Conservation (phyloP, 1,140 invertebrate genomes). For the Drosophila arizonae region DNA sequence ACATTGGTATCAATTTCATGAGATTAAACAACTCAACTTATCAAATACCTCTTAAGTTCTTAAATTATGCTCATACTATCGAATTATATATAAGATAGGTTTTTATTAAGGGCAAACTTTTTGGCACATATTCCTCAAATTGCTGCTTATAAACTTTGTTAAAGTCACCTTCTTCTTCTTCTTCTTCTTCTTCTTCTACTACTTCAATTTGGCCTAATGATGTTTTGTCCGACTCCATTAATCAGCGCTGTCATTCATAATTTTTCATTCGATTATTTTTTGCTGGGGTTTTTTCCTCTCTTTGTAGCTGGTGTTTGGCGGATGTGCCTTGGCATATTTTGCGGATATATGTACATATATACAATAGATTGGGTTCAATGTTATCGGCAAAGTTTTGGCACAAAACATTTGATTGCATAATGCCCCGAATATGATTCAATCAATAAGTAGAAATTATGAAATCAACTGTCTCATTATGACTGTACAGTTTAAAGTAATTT, state of each 20-base stretch:
- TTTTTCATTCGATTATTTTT: slow-evolving; percentile 32
- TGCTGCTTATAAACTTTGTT: background rate
- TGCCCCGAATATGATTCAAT: slow-evolving; percentile 23
- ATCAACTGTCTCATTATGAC: slow-evolving; percentile 21
- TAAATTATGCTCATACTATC: too few relatives aligned
- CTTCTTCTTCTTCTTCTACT: background rate
- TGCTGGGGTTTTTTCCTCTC: slow-evolving; percentile 11
- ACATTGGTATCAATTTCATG: too few relatives aligned
- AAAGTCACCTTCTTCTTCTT: background rate
- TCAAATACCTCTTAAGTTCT: too few relatives aligned
- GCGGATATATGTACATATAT: slow-evolving; percentile 19
- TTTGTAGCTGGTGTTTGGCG: slow-evolving; percentile 45
- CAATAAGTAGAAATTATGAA: slow-evolving; percentile 46
- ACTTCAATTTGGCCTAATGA: slow-evolving; percentile 61
- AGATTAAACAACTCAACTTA: too few relatives aligned
- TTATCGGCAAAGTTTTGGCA: slow-evolving; percentile 28
- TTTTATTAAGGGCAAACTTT: slow-evolving; percentile 13
- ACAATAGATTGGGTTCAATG: slow-evolving; percentile 40
- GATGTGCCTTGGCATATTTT: slow-evolving; percentile 53
- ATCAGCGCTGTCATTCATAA: slow-evolving; percentile 68
- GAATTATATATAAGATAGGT: background rate
- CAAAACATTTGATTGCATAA: slow-evolving; percentile 17
- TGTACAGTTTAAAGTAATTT: background rate
- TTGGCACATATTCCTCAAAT: background rate
- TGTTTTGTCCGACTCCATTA: slow-evolving; percentile 56